Percentiles rank a stretch among this genome's conserved stretches.
These are phyloP conservation scores for Drosophila putrida DNA, from an alignment of 2,888 invertebrate species.

Conservation along the genomic window DNA sequence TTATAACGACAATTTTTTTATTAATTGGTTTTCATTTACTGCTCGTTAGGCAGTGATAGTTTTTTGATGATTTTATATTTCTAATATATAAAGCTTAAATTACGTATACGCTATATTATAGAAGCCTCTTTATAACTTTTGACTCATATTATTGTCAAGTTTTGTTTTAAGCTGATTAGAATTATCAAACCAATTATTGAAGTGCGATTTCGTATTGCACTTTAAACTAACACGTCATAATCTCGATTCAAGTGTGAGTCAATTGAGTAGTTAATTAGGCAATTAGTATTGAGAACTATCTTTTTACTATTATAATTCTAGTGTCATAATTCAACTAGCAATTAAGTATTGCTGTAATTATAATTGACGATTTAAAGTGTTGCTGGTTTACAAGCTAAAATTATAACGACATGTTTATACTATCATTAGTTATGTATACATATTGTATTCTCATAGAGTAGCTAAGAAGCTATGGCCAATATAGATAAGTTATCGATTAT, in stretches of 20 bases:
- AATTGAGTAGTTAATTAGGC: slow-evolving; percentile 30
- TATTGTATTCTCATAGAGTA: neutral
- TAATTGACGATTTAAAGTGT: neutral
- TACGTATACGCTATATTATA: neutral
- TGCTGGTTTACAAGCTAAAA: slow-evolving; percentile 3
- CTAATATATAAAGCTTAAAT: too few species aligned
- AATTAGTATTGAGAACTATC: slow-evolving; percentile 13
- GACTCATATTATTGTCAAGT: neutral
- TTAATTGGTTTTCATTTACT: neutral
- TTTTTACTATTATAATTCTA: slow-evolving; percentile 1
- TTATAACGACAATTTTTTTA: neutral
- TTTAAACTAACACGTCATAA: slow-evolving; percentile 64
- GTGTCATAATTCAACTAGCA: slow-evolving; percentile 12
- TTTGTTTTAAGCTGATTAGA: slow-evolving; percentile 22
- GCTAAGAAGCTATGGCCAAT: slow-evolving; percentile 2
- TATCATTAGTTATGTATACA: neutral
- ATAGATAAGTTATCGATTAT: slow-evolving; percentile 58
- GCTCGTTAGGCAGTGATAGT: too few species aligned
- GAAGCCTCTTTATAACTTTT: neutral
- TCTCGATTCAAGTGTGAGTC: slow-evolving; percentile 36
- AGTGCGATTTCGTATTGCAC: slow-evolving; percentile 18
- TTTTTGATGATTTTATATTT: neutral
- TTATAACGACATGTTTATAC: neutral
- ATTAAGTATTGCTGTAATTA: slow-evolving; percentile 40
- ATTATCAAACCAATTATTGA: slow-evolving; percentile 8